Conservation (phyloP, 2,113 vertebrate genomes). For the Paralichthys olivaceus region DNA sequence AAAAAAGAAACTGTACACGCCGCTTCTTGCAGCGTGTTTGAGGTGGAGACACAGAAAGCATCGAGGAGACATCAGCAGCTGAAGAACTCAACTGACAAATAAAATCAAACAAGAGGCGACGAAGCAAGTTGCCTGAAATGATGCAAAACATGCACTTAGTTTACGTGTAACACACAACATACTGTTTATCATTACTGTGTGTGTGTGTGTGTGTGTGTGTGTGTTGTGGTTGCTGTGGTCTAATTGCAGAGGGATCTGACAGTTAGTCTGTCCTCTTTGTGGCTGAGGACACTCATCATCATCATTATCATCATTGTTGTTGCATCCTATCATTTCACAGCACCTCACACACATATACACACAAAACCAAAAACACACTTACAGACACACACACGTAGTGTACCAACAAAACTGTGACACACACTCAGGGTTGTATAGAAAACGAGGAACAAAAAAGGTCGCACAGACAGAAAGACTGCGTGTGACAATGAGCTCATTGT, state of each 20-base stretch:
- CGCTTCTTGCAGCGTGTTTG: too few species aligned
- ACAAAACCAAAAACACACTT: neutral
- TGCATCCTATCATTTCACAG: conserved; percentile 61
- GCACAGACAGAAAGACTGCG: too few species aligned
- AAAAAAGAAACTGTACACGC: too few species aligned
- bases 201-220: conserved; percentile 18
- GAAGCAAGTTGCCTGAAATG: too few species aligned
- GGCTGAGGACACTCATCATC: conserved; percentile 47
- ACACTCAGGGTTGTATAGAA: neutral
- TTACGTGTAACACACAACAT: too few species aligned
- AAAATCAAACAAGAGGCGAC: too few species aligned
- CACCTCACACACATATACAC: conserved; percentile 32
- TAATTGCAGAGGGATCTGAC: conserved; percentile 62
- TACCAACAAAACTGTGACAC: neutral
- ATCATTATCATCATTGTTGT: conserved; percentile 39
- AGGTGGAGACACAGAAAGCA: too few species aligned
- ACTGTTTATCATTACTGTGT: too few species aligned
- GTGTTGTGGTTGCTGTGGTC: conserved; percentile 46
- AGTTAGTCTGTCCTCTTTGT: conserved; percentile 34
- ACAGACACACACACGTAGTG: neutral
- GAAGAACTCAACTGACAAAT: too few species aligned
- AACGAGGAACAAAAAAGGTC: too few species aligned
- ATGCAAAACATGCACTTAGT: too few species aligned
- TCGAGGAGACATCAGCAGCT: too few species aligned
- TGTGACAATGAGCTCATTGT: neutral